A percentile compares a stretch with the other conserved stretches of the same genome.
Evolutionary conservation across 2,797 vertebrate species (phyloP).

Genomic region (Philypnodon macrostomus): DNA sequence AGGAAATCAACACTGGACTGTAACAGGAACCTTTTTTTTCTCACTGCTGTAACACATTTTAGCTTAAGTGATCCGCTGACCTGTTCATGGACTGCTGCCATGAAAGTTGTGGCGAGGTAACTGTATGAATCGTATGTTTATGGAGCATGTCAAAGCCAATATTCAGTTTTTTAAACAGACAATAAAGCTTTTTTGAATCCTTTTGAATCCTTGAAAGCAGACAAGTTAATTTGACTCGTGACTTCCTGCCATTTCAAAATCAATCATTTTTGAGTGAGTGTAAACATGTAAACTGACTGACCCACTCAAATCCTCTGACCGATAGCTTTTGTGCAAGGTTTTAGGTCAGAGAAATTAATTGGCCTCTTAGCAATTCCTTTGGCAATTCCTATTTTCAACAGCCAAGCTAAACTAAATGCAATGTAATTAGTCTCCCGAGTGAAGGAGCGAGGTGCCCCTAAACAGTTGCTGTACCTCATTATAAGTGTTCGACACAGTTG

Average conservation of each 20-base stretch:
- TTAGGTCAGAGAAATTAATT: conserved; percentile 39
- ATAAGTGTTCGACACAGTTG: conserved; percentile 29
- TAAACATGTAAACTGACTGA: conserved; percentile 43
- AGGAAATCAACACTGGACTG: conserved; percentile 40
- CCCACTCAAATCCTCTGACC: conserved; percentile 24
- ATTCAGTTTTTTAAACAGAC: too few species aligned
- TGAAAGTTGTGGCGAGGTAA: too few species aligned
- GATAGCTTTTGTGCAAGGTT: conserved; percentile 31
- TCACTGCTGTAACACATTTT: too few species aligned
- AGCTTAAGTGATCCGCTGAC: too few species aligned
- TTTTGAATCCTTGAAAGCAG: too few species aligned
- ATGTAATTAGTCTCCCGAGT: conserved; percentile 34
- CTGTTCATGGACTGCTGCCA: too few species aligned
- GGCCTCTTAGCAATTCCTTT: conserved; percentile 33
- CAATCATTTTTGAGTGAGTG: conserved; percentile 38
- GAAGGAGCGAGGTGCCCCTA: conserved; percentile 38
- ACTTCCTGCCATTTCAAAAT: conserved; percentile 47
- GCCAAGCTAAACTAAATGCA: conserved; percentile 26
- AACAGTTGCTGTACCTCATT: conserved; percentile 47
- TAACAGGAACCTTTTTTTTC: conserved; percentile 27
- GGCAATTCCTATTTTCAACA: conserved; percentile 37
- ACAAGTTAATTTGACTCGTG: conserved; percentile 31
- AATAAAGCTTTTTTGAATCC: too few species aligned
- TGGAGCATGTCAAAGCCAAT: too few species aligned
- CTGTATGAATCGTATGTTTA: too few species aligned